A percentile compares a stretch with the other conserved stretches of the same genome.
phyloP scores from a whole-genome alignment of 1,140 invertebrate genomes.

The Diorhabda elongata region DNA sequence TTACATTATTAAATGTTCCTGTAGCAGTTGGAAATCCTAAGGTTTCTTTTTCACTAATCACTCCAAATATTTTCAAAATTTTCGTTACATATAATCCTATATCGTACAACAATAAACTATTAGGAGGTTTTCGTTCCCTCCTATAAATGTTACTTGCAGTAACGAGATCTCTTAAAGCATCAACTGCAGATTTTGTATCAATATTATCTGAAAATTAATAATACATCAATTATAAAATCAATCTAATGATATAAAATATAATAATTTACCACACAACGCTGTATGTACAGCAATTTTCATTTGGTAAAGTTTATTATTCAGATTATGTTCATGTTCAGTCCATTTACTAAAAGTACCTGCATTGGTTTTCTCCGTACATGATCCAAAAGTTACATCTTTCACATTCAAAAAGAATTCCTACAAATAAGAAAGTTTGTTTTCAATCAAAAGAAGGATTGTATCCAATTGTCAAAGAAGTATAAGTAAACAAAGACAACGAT shows the following conservation, averaged over 20 bases:
- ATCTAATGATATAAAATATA: background rate
- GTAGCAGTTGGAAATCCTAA: slow-evolving; percentile 74
- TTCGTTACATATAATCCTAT: slow-evolving; percentile 80
- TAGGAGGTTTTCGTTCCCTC: slow-evolving; percentile 58
- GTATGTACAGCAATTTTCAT: slow-evolving; percentile 72
- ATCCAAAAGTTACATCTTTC: slow-evolving; percentile 76
- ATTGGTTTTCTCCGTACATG: slow-evolving; percentile 50
- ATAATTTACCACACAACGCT: slow-evolving; percentile 76
- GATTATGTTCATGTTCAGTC: slow-evolving; percentile 57
- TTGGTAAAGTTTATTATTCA: slow-evolving; percentile 64
- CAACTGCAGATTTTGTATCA: slow-evolving; percentile 83
- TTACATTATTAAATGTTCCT: slow-evolving; percentile 53
- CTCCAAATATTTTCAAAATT: slow-evolving; percentile 86
- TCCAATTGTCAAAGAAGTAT: too few species aligned
- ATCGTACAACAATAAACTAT: slow-evolving; percentile 60
- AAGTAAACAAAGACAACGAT: too few species aligned
- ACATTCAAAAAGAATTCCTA: slow-evolving; percentile 95
- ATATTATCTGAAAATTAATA: slow-evolving; percentile 74
- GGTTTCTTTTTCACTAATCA: slow-evolving; percentile 62
- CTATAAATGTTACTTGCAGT: slow-evolving; percentile 81
- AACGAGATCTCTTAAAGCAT: slow-evolving; percentile 79
- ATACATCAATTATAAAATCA: background rate
- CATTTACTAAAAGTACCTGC: slow-evolving; percentile 63
- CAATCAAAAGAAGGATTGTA: too few species aligned
- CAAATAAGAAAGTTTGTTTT: background rate